These are phyloP conservation scores for Solea solea DNA, from an alignment of 2,113 vertebrate species.

Conservation along the genomic window DNA sequence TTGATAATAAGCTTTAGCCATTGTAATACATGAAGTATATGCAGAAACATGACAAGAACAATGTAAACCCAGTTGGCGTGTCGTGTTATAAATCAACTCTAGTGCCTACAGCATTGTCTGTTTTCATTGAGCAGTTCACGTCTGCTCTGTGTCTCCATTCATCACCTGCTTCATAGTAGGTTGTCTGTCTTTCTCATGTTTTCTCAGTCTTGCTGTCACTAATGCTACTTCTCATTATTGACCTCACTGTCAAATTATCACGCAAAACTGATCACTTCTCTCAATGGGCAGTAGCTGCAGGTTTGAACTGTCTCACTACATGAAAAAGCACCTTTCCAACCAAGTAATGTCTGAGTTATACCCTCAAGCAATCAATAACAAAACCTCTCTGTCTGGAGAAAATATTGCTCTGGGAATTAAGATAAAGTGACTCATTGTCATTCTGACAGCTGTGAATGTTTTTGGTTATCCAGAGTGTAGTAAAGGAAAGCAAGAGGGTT, in stretches of 20 bases:
- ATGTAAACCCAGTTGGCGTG: not conserved
- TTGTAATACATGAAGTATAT: no score
- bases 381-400: slow-evolving; percentile 51
- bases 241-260: slow-evolving; percentile 34
- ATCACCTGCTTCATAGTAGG: no score
- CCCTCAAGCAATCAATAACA: slow-evolving; percentile 25
- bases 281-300: not conserved
- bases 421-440: slow-evolving; percentile 17
- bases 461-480: no score
- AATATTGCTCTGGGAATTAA: slow-evolving; percentile 22
- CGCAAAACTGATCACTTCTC: slow-evolving; percentile 21
- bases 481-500: not conserved
- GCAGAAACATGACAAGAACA: not conserved
- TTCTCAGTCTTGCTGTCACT: slow-evolving; percentile 1
- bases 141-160: slow-evolving; percentile 32
- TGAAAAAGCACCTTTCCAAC: no score
- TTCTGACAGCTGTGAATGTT: not conserved
- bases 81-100: slow-evolving; percentile 6
- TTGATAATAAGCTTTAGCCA: no score
- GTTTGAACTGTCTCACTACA: not conserved
- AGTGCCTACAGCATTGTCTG: not conserved
- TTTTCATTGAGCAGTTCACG: slow-evolving; percentile 6
- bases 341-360: slow-evolving; percentile 9
- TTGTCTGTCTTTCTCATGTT: not conserved
- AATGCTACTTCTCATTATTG: slow-evolving; percentile 1